Evolutionary conservation across 2,888 invertebrate species (phyloP).

Genomic region (Fabriciana adippe): DNA sequence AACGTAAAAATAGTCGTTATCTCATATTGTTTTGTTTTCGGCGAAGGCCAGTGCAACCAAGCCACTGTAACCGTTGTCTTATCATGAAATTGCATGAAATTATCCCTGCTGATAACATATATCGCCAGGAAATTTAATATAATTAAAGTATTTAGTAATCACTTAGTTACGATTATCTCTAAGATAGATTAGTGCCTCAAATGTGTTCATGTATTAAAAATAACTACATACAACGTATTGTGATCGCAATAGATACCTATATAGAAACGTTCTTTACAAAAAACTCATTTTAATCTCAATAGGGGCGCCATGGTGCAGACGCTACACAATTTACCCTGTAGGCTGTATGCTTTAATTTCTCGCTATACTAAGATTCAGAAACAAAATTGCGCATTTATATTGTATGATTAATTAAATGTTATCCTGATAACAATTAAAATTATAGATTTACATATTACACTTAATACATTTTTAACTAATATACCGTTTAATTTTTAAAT

Average conservation of each 20-base stretch:
- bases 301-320: constrained; percentile 27
- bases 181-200: constrained; percentile 27
- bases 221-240: constrained; percentile 9
- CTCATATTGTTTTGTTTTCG: constrained; percentile 34
- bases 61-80: constrained; percentile 52
- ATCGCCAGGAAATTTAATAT: constrained; percentile 51
- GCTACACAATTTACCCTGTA: constrained; percentile 11
- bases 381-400: constrained; percentile 4
- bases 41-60: constrained; percentile 57
- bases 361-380: neutral
- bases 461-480: neutral
- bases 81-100: constrained; percentile 60
- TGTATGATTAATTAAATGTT: neutral
- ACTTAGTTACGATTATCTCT: constrained; percentile 34
- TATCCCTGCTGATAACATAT: constrained; percentile 56
- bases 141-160: constrained; percentile 42
- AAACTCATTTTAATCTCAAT: constrained; percentile 23
- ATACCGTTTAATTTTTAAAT: too few relatives aligned
- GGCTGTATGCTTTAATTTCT: neutral
- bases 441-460: neutral
- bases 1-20: constrained; percentile 11
- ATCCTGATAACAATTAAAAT: neutral
- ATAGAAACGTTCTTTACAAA: constrained; percentile 1
- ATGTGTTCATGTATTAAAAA: constrained; percentile 15
- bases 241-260: neutral